Conservation (phyloP, 2,797 vertebrate species). For the Crenuchus spilurus region DNA sequence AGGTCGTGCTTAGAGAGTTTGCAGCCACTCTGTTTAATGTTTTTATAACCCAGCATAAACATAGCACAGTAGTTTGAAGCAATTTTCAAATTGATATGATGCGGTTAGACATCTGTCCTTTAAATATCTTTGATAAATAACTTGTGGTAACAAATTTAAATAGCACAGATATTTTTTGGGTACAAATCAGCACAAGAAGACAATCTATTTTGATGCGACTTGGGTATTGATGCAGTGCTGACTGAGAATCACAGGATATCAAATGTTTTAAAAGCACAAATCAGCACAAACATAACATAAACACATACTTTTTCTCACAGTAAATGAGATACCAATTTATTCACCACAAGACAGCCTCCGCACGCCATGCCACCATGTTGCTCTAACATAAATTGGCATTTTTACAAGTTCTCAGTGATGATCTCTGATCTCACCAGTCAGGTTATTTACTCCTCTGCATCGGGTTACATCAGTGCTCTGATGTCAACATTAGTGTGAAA, state of each 20-base stretch:
- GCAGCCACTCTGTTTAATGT: not conserved
- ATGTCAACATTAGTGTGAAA: slow-evolving; percentile 60
- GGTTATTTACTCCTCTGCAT: slow-evolving; percentile 36
- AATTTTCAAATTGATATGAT: too few species aligned
- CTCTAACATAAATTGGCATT: not conserved
- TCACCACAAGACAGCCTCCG: not conserved
- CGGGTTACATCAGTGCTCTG: slow-evolving; percentile 36
- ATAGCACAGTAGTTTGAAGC: too few species aligned
- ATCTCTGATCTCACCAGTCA: slow-evolving; percentile 30
- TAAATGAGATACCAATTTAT: not conserved
- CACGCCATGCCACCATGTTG: not conserved
- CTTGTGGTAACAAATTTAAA: too few species aligned
- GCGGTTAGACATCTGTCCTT: too few species aligned
- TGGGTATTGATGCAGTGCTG: not conserved
- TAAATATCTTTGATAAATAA: too few species aligned
- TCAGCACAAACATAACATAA: not conserved
- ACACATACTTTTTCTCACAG: not conserved
- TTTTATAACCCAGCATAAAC: not conserved
- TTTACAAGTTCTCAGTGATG: not conserved
- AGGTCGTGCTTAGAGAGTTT: slow-evolving; percentile 23
- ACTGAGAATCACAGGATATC: too few species aligned
- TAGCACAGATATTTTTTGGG: not conserved
- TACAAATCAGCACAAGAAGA: not conserved
- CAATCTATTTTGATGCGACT: not conserved
- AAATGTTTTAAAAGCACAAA: not conserved